Conservation (phyloP, 2,113 vertebrate species). For the Camelus bactrianus region DNA sequence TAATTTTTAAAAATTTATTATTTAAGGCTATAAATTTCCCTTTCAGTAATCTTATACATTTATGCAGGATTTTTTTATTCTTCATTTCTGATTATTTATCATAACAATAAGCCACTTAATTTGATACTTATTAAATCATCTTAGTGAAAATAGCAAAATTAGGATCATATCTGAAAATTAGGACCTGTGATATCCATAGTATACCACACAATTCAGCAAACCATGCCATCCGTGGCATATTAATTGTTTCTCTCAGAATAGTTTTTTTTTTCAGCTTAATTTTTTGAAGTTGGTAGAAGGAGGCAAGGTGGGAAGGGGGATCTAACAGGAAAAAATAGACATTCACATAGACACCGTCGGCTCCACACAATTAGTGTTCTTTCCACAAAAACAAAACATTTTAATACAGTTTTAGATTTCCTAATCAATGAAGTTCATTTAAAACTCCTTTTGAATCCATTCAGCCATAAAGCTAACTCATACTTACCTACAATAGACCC, state of each 20-base stretch:
- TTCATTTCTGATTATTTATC: conserved; percentile 37
- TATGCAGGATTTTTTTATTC: conserved; percentile 1
- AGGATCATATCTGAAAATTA: not conserved
- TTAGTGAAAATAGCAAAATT: conserved; percentile 29
- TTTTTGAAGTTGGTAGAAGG: not conserved
- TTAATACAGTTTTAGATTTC: conserved; percentile 25
- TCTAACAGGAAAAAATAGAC: not conserved
- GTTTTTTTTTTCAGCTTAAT: not conserved
- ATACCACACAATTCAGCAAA: not conserved
- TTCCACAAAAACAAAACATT: not conserved
- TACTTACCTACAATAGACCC: not conserved
- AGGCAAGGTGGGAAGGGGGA: not conserved
- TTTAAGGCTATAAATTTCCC: not conserved
- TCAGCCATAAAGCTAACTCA: not conserved
- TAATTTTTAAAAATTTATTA: conserved; percentile 1
- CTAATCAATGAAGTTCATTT: not conserved
- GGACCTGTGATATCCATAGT: not conserved
- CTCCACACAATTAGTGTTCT: not conserved
- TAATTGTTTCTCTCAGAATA: not conserved
- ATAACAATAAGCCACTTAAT: not conserved
- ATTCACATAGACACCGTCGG: not conserved
- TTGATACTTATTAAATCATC: not conserved
- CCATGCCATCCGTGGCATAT: not conserved
- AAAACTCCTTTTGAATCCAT: not conserved
- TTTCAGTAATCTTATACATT: not conserved